These are phyloP conservation scores for Euclidia mi DNA, from an alignment of 2,888 invertebrate genomes.

Conservation along the genomic window DNA sequence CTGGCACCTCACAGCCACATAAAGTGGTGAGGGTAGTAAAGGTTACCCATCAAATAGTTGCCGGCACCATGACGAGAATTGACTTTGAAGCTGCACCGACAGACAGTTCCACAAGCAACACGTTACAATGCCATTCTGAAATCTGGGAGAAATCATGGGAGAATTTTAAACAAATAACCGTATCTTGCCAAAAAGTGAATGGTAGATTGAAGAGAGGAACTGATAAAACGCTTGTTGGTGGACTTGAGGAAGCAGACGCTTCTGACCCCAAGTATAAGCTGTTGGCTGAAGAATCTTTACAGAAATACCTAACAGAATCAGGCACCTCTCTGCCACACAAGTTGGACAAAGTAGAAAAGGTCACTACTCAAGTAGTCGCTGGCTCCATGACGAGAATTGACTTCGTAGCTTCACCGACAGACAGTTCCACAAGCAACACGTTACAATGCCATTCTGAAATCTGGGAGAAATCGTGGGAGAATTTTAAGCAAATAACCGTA, in stretches of 20 bases:
- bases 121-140: too few relatives aligned
- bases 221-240: too few relatives aligned
- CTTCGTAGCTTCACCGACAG: constrained; percentile 34
- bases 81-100: not conserved
- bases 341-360: constrained; percentile 39
- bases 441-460: not conserved
- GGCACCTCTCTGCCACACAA: constrained; percentile 23
- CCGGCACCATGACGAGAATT: constrained; percentile 12
- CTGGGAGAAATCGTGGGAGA: not conserved
- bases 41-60: constrained; percentile 13
- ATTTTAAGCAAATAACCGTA: not conserved
- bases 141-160: too few relatives aligned
- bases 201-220: too few relatives aligned
- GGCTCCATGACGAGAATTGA: constrained; percentile 43
- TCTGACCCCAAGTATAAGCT: not conserved
- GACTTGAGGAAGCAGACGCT: not conserved
- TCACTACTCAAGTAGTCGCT: constrained; percentile 47
- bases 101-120: not conserved
- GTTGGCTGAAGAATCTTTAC: not conserved
- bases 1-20: not conserved
- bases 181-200: too few relatives aligned
- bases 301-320: not conserved
- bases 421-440: not conserved
- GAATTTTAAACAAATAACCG: too few relatives aligned
- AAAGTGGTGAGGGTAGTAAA: not conserved